These are phyloP conservation scores for Drosophila subobscura DNA, from an alignment of 1,140 invertebrate genomes.

Conservation along the genomic window DNA sequence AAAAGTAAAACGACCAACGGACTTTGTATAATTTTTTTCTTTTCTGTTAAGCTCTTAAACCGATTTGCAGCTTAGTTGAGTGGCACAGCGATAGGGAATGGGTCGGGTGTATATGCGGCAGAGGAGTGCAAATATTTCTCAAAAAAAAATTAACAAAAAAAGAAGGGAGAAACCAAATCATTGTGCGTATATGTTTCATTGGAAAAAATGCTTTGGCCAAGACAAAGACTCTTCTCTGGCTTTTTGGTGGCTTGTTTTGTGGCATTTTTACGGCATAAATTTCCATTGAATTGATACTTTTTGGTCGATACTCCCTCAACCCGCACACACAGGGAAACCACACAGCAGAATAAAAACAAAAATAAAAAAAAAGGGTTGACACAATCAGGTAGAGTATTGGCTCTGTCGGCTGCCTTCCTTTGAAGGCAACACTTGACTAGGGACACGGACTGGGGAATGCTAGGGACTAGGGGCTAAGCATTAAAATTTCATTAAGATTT, in stretches of 20 bases:
- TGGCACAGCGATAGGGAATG: conserved; percentile 29
- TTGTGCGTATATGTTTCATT: conserved; percentile 50
- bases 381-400: conserved; percentile 73
- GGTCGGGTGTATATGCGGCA: conserved; percentile 5
- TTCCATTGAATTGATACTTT: conserved; percentile 81
- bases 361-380: conserved; percentile 64
- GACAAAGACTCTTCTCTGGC: conserved; percentile 46
- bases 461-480: conserved; percentile 1
- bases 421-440: conserved; percentile 74
- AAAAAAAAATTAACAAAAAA: conserved; percentile 30
- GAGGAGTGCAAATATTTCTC: conserved; percentile 63
- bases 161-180: conserved; percentile 38
- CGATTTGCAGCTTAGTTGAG: conserved; percentile 79
- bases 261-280: conserved; percentile 79
- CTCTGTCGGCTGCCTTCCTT: conserved; percentile 71
- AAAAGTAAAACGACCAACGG: conserved; percentile 62
- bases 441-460: conserved; percentile 17
- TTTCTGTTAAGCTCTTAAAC: conserved; percentile 81
- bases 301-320: conserved; percentile 24
- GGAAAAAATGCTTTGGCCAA: conserved; percentile 57
- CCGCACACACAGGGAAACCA: too few relatives aligned
- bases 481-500: conserved; percentile 68
- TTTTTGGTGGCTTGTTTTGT: conserved; percentile 54
- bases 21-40: conserved; percentile 75
- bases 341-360: background rate